Conservation (phyloP, 2,113 vertebrate species). For the Nycticebus coucang region DNA sequence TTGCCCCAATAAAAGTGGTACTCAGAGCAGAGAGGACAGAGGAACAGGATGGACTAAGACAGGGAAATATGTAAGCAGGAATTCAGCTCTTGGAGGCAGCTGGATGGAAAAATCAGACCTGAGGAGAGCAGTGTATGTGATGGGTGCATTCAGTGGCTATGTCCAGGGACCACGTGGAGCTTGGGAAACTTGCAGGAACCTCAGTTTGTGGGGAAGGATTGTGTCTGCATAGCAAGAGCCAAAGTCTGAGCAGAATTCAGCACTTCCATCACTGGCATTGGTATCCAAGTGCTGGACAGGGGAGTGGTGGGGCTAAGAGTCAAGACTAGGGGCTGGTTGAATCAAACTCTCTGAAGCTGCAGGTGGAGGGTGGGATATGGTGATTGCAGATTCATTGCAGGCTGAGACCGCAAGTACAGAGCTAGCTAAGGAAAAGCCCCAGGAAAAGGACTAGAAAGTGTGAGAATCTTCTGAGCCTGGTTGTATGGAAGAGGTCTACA, state of each 20-base stretch:
- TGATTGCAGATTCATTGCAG: not conserved
- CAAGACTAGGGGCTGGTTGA: not conserved
- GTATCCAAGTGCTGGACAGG: not conserved
- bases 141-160: not conserved
- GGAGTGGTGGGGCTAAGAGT: not conserved
- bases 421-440: not conserved
- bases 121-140: too few relatives aligned
- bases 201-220: not conserved
- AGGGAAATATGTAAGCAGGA: fast-evolving
- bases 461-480: not conserved
- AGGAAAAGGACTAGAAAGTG: not conserved
- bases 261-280: not conserved
- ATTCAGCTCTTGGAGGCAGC: not conserved
- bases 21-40: not conserved
- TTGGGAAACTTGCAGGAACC: not conserved
- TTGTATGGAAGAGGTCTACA: not conserved
- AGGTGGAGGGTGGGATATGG: too few relatives aligned
- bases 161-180: not conserved
- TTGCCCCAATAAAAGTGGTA: not conserved
- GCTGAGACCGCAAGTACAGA: not conserved
- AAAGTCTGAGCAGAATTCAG: not conserved
- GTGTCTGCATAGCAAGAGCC: not conserved
- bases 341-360: not conserved
- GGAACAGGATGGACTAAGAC: not conserved
- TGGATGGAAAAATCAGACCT: not conserved